These are phyloP conservation scores for Phyllostomus hastatus DNA, from an alignment of 2,113 vertebrate genomes.

Conservation along the genomic window DNA sequence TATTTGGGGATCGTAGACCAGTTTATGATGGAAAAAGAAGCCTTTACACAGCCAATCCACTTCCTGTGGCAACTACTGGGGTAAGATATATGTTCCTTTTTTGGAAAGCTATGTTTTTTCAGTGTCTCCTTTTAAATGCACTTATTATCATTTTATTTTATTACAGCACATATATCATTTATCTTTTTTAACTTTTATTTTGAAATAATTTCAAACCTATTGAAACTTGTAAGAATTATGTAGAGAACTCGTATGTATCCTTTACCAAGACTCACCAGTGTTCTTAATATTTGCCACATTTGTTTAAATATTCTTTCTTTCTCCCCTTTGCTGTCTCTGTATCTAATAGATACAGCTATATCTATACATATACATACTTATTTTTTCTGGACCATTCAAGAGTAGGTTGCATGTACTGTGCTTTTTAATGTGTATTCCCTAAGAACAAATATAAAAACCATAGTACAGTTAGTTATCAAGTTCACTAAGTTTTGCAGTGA, in stretches of 20 bases:
- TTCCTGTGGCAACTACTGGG: slow-evolving; percentile 95
- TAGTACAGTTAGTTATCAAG: background rate
- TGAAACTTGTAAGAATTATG: background rate
- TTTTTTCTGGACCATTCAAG: slow-evolving; percentile 6
- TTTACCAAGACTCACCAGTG: background rate
- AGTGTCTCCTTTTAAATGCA: background rate
- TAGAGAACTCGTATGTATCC: background rate
- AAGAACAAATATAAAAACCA: slow-evolving; percentile 22
- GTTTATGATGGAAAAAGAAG: slow-evolving; percentile 98
- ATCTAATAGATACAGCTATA: background rate
- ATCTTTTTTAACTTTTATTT: slow-evolving; percentile 14
- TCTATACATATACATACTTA: background rate
- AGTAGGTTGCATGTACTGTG: background rate
- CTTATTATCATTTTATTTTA: slow-evolving; percentile 7
- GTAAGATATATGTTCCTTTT: slow-evolving; percentile 80
- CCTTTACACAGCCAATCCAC: slow-evolving; percentile 95
- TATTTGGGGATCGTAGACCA: slow-evolving; percentile 96
- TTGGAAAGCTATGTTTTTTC: slow-evolving; percentile 16
- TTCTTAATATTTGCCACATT: slow-evolving; percentile 2
- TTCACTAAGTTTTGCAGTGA: background rate
- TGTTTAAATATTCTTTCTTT: background rate
- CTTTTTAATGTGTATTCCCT: background rate
- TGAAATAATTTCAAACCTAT: slow-evolving; percentile 40
- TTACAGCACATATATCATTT: background rate
- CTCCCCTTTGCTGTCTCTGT: background rate